phyloP scores from a whole-genome alignment of 2,888 invertebrate genomes.

The Hypercompe scribonia region DNA sequence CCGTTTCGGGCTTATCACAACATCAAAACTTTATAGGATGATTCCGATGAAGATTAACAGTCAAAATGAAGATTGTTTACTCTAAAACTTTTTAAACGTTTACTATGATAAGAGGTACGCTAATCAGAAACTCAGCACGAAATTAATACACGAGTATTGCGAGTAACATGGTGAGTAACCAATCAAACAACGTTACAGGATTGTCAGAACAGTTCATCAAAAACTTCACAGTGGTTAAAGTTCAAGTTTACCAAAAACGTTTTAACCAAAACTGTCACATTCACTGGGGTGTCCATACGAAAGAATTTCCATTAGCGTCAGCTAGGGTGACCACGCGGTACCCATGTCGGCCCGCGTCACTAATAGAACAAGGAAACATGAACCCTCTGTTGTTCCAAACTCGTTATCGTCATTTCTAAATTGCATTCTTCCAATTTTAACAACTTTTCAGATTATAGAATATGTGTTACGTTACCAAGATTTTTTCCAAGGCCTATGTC shows the following conservation, averaged over 20 bases:
- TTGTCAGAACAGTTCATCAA: constrained; percentile 32
- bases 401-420: constrained; percentile 45
- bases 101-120: neutral
- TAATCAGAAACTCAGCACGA: neutral
- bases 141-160: neutral
- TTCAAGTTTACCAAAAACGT: constrained; percentile 36
- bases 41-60: too few species aligned
- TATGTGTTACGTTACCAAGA: neutral
- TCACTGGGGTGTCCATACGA: constrained; percentile 52
- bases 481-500: neutral
- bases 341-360: constrained; percentile 65
- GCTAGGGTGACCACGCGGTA: constrained; percentile 60
- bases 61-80: neutral
- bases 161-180: neutral
- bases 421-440: constrained; percentile 32
- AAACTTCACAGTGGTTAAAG: constrained; percentile 38
- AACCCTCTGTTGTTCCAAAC: constrained; percentile 30
- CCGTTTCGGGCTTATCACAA: too few species aligned
- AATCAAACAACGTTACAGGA: neutral
- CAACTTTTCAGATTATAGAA: constrained; percentile 15
- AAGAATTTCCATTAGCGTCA: constrained; percentile 75
- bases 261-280: constrained; percentile 44
- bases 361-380: constrained; percentile 43
- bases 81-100: neutral
- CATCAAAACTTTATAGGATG: too few species aligned